Percentiles rank a stretch among this genome's conserved stretches.
Conservation (phyloP, 2,888 invertebrate genomes). For the Drosophila pseudotalamancana region DNA sequence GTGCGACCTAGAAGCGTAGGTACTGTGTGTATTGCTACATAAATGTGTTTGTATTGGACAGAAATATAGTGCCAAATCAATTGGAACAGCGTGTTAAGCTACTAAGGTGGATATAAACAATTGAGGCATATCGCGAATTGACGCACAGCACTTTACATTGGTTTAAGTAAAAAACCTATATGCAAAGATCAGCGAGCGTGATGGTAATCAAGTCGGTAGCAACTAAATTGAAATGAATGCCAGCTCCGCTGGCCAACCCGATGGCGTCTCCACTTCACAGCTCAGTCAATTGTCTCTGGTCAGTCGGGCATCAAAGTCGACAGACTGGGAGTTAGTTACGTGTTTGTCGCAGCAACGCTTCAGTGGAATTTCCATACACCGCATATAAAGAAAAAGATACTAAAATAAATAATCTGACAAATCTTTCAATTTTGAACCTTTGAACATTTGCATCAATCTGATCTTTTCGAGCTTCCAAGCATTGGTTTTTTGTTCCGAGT, state of each 20-base stretch:
- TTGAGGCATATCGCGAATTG: constrained; percentile 57
- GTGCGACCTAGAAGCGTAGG: no score
- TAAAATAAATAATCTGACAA: background rate
- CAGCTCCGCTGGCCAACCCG: background rate
- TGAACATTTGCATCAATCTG: constrained; percentile 30
- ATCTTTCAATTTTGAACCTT: constrained; percentile 35
- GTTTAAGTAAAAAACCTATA: background rate
- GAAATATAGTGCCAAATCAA: constrained; percentile 56
- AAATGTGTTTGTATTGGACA: no score
- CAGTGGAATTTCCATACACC: constrained; percentile 38
- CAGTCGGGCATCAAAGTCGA: constrained; percentile 28
- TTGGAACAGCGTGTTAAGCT: constrained; percentile 44
- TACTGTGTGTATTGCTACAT: no score
- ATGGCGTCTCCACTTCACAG: background rate
- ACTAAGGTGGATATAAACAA: constrained; percentile 35
- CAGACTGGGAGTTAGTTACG: constrained; percentile 18
- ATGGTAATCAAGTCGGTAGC: constrained; percentile 49
- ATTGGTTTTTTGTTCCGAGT: background rate
- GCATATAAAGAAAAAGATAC: constrained; percentile 4
- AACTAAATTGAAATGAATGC: constrained; percentile 42
- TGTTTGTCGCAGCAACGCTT: constrained; percentile 25
- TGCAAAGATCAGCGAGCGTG: constrained; percentile 25
- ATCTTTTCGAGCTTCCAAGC: background rate
- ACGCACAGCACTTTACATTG: constrained; percentile 11
- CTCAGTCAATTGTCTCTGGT: constrained; percentile 39